Base-by-base conservation (phyloP, 2,888 invertebrate species). In the Keiferia lycopersicella region DNA sequence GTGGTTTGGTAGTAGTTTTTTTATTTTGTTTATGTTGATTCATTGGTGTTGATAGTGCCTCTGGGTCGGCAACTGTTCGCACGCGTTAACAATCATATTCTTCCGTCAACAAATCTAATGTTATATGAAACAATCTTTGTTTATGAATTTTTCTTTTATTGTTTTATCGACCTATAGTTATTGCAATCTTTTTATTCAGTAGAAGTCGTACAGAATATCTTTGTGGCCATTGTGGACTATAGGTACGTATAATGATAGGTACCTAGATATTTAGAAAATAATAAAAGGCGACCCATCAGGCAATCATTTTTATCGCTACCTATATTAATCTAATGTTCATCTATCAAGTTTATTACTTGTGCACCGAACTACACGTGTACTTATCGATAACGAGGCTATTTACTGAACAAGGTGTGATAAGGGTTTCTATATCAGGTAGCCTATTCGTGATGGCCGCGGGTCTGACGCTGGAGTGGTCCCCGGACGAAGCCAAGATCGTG, bases 401-500 rank as follows among this genome's bases (percentile, higher is more conserved):
- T 51, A 14, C 1, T 20, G 51, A 22, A 22, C 20, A 53, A 22
- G 22, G 14, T 12, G 51, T 53, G 45, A 45, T 20, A 51, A 51
- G 51, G 20, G 7, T 2, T 50, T 51, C 10, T 51, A 11, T 20
- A 79, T 58, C 78, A 94, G 94, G 96, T 70, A 96, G 96, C 70
- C 77, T 96, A 61, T 94, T 96, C 73, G 96, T 97, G 41, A 95
- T 97, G 73, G 83, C 83, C 6, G 91, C 91, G 0, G 91, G 91
- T 0, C 71, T 91, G 68, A 89, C 87, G 12, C 73, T 82, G 38
- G 91, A 91, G 70, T 91, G 91, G 91, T 91, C 88, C 71, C 86
- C 88, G 0, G 69, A 77, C 0, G 85, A 84, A 0, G 81, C 91
- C 0, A 81, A 93, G 61, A 89, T 95, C 64, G 95, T 95, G 0